These are phyloP conservation scores for Diglossa cyanea DNA, from an alignment of 2,797 vertebrate genomes.

Conservation along the genomic window DNA sequence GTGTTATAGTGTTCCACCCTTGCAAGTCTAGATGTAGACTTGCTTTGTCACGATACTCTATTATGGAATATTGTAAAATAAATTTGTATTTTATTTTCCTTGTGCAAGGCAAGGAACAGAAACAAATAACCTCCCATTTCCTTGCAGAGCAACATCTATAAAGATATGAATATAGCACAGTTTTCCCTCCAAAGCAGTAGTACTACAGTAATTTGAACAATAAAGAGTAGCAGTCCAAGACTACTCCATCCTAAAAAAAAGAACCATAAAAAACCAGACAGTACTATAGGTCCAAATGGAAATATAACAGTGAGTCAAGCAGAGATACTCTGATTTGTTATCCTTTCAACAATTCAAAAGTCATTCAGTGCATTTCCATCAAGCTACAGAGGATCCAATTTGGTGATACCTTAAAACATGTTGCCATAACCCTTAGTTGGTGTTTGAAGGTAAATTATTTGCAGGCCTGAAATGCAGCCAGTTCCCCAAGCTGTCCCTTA, in stretches of 20 bases:
- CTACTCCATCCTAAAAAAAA: neutral
- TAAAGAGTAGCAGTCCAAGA: neutral
- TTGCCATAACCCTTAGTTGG: neutral
- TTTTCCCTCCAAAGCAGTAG: neutral
- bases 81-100: neutral
- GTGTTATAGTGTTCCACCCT: neutral
- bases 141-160: neutral
- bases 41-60: neutral
- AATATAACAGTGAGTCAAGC: neutral
- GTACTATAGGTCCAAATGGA: neutral
- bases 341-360: neutral
- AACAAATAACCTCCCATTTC: neutral
- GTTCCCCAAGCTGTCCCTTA: neutral
- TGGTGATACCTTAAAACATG: neutral
- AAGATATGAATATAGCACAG: neutral
- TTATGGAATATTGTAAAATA: neutral
- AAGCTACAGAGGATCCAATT: neutral
- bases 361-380: neutral
- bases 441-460: neutral
- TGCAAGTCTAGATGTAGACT: neutral
- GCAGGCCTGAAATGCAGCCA: neutral
- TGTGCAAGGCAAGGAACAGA: neutral
- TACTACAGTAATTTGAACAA: neutral
- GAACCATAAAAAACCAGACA: neutral
- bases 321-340: neutral